Evolutionary conservation across 2,888 invertebrate species (phyloP), one percentile per base, ranked within the genome.

Genomic region (Leptarthrus brevirostris): DNA sequence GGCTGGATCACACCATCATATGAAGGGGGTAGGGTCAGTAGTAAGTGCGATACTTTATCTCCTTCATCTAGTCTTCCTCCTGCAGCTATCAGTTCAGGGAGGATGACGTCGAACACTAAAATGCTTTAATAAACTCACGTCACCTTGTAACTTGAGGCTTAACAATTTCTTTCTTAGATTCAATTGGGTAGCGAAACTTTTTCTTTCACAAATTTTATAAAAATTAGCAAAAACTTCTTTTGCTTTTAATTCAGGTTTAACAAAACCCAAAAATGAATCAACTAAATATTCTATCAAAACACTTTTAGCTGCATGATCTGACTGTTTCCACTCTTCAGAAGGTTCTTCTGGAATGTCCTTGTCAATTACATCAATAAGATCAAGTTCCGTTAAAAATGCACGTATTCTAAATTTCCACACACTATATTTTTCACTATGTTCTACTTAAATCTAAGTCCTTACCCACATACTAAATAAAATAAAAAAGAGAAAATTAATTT

Each of bases 1-100:
- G 0, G 83, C 83, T 8, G 83, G n/a, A 82, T 78, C 2, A 83
- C 78, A 3, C 81, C 81, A 73, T 83, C 80, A 76, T 83, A 83
- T 18, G 76, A 66, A n/a, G 78, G 8, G 4, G 83, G 82, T 26
- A 83, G 72, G n/a, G 82, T 81, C 1, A 82, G 47, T 12, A 83
- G 76, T n/a, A 83, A 77, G 75, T 83, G 81, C 0, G 81, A 77
- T 2, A 83, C 79, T n/a, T n/a, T n/a, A n/a, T n/a, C n/a, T n/a
- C n/a, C n/a, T n/a, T n/a, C n/a, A n/a, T n/a, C n/a, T n/a, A n/a
- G n/a, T n/a, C n/a, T n/a, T n/a, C n/a, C n/a, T n/a, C n/a, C n/a
- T n/a, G n/a, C n/a, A n/a, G n/a, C n/a, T 4, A 77, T 16, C 53
- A 84, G 76, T 64, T 83, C 82, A 3, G 77, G 76, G 0, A 83